phyloP scores from a whole-genome alignment of 2,888 invertebrate genomes.

The Dryocosmus kuriphilus region DNA sequence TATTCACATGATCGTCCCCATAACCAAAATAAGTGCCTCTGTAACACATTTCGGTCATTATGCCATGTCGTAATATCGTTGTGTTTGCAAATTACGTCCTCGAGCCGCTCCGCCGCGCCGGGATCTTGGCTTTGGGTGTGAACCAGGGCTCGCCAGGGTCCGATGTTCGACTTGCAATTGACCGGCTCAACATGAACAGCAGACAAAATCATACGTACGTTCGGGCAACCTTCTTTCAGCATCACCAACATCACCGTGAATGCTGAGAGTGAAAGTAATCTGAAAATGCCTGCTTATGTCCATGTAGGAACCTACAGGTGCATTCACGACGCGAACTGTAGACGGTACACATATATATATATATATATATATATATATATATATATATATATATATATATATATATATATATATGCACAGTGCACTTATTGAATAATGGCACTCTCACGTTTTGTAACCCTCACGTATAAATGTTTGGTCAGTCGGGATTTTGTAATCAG shows the following conservation, averaged over 20 bases:
- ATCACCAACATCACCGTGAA: slow-evolving; percentile 44
- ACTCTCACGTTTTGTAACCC: slow-evolving; percentile 61
- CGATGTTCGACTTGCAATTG: slow-evolving; percentile 41
- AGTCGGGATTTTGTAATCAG: slow-evolving; percentile 64
- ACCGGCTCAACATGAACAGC: slow-evolving; percentile 49
- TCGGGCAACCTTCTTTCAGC: slow-evolving; percentile 54
- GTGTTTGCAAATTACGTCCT: slow-evolving; percentile 3
- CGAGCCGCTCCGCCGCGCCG: neutral
- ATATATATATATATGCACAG: slow-evolving; percentile 2
- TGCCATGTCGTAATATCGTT: neutral
- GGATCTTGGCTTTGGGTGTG: slow-evolving; percentile 4
- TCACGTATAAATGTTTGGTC: slow-evolving; percentile 62
- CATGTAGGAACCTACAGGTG: slow-evolving; percentile 45
- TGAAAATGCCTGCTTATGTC: slow-evolving; percentile 64
- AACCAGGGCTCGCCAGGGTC: slow-evolving; percentile 29
- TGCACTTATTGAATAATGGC: slow-evolving; percentile 57
- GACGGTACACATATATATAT: slow-evolving; percentile 37
- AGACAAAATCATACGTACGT: slow-evolving; percentile 44
- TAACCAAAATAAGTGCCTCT: neutral
- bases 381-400: neutral
- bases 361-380: neutral
- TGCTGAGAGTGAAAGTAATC: slow-evolving; percentile 75
- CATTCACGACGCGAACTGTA: slow-evolving; percentile 47
- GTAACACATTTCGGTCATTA: neutral
- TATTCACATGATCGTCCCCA: neutral